These are phyloP conservation scores for Tonatia bakeri DNA, from an alignment of 2,113 vertebrate species.

Conservation along the genomic window DNA sequence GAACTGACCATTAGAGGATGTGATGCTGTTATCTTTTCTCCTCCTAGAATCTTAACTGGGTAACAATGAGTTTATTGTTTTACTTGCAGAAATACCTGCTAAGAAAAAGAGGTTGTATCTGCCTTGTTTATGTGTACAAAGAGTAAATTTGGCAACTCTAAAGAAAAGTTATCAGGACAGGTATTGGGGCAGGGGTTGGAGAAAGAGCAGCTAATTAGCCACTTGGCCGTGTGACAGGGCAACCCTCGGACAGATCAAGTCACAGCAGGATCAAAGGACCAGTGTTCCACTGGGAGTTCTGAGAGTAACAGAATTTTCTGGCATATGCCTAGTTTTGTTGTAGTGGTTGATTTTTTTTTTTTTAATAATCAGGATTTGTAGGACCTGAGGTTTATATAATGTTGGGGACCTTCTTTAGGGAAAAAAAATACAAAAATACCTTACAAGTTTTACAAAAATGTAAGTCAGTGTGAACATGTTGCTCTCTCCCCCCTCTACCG, in stretches of 20 bases:
- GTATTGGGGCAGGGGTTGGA: background rate
- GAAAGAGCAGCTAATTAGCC: background rate
- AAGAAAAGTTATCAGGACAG: background rate
- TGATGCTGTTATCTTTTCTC: background rate
- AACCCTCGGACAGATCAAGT: background rate
- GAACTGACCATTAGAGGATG: background rate
- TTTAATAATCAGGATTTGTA: background rate
- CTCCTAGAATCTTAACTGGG: background rate
- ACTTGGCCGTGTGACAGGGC: background rate
- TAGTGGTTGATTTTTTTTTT: background rate
- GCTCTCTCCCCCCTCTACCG: background rate
- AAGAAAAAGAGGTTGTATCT: background rate
- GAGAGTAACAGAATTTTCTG: background rate
- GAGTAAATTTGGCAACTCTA: background rate
- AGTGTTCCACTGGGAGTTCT: background rate
- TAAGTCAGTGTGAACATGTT: background rate
- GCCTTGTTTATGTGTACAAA: background rate
- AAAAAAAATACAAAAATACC: conserved; percentile 3
- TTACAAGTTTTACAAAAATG: background rate
- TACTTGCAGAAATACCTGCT: conserved; percentile 13
- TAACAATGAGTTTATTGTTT: conserved; percentile 28
- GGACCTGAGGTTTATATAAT: background rate
- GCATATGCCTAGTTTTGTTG: background rate
- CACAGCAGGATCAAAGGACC: background rate
- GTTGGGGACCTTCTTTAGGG: background rate